These are phyloP conservation scores for Enteromius argenteus DNA, from an alignment of 2,797 vertebrate genomes.

Conservation along the genomic window DNA sequence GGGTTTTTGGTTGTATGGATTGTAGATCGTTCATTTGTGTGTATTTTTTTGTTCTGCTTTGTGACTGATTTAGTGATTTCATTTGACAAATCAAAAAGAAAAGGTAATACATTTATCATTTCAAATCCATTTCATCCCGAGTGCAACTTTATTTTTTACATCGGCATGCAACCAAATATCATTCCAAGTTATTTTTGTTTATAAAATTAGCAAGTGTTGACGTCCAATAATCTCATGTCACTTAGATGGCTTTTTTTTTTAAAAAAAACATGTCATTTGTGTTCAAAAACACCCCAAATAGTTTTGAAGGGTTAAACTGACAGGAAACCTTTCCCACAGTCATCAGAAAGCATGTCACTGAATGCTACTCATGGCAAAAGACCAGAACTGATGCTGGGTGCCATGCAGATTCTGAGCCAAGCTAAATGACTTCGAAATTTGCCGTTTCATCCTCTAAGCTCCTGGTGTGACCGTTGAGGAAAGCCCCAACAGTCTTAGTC, in stretches of 20 bases:
- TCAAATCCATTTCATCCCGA: not conserved
- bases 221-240: not conserved
- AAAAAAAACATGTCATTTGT: not conserved
- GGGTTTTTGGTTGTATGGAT: not conserved
- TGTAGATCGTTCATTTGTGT: not conserved
- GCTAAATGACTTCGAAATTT: slow-evolving; percentile 71
- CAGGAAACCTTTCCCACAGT: slow-evolving; percentile 29
- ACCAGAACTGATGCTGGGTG: slow-evolving; percentile 59
- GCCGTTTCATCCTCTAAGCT: slow-evolving; percentile 67
- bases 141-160: too few relatives aligned
- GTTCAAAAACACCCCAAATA: not conserved
- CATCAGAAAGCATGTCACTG: slow-evolving; percentile 4
- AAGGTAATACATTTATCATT: not conserved
- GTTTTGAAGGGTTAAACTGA: not conserved
- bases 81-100: not conserved
- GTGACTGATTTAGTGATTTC: not conserved
- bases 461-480: slow-evolving; percentile 62
- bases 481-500: slow-evolving; percentile 5
- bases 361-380: slow-evolving; percentile 52
- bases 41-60: not conserved
- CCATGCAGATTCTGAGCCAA: slow-evolving; percentile 65
- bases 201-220: not conserved
- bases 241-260: not conserved
- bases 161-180: too few relatives aligned
- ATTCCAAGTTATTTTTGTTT: not conserved